Evolutionary conservation across 2,113 vertebrate genomes (phyloP), one percentile per base, ranked within the genome.

Genomic region (Percina caprodes): DNA sequence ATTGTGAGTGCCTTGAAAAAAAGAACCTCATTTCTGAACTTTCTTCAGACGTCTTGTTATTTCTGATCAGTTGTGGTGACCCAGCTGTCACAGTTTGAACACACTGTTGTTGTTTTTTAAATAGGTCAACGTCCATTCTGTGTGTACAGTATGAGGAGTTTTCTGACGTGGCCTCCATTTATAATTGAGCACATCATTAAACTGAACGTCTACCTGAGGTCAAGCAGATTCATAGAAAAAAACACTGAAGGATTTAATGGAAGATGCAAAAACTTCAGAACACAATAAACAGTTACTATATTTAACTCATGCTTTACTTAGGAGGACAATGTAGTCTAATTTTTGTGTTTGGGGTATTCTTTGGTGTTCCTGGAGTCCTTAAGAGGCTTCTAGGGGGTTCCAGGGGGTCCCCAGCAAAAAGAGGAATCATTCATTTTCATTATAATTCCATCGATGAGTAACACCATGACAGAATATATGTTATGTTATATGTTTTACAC

Each of bases 161-260:
- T 23, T 26, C 51, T 52, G 49, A 51, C 66, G 54, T 16, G 26
- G 23, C 6, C 15, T 61, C 83, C 14, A 21, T 30, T 61, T 24
- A 26, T 63, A 79, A 81, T 10, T 84, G 62, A 14, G 5, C 45
- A 56, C 65, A 60, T 86, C 60, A 49, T 75, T 77, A 71, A 74
- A 69, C 4, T 13, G 4, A 62, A 23, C 0, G 2, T 48, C 9
- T 26, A 14, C 24, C 39, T 49, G 52, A 82, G 18, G 13, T 30
- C n/a, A 68, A 46, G 18, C 45, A 12, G n/a, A 33, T 33, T 63
- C 12, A 62, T 0, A 13, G 18, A 7, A 42, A 30, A n/a, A 66
- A 33, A 5, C 23, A 74, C 15, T 30, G 13, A 71, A 15, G 18
- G 33, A 51, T 73, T 59, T 58, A 7, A 26, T 1, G 15, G 12